phyloP scores from a whole-genome alignment of 2,888 invertebrate genomes.

The Perizoma affinitatum region DNA sequence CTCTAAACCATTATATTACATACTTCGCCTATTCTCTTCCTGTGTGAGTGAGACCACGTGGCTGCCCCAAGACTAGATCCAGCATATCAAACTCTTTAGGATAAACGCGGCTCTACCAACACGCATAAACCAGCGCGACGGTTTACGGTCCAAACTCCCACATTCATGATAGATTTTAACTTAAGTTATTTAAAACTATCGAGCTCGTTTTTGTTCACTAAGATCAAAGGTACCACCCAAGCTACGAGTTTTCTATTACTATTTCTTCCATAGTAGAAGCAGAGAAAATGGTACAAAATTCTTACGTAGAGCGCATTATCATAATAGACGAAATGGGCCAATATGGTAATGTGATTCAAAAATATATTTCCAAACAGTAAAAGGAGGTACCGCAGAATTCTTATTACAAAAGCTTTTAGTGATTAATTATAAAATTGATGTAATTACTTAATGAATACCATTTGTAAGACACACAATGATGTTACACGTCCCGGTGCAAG shows the following conservation, averaged over 20 bases:
- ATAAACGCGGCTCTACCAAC: no score
- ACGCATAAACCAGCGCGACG: no score
- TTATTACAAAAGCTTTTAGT: slow-evolving; percentile 29
- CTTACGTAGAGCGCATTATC: slow-evolving; percentile 51
- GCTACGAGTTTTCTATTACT: slow-evolving; percentile 26
- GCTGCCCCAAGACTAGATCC: no score
- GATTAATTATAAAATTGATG: slow-evolving; percentile 27
- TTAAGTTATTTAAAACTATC: no score
- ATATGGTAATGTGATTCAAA: slow-evolving; percentile 46
- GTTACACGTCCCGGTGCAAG: slow-evolving; percentile 39
- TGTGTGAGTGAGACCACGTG: no score
- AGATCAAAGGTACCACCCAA: slow-evolving; percentile 1
- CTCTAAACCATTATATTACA: no score
- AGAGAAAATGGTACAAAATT: slow-evolving; percentile 49
- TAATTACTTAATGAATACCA: slow-evolving; percentile 29
- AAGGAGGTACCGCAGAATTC: background rate
- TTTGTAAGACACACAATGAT: slow-evolving; percentile 22
- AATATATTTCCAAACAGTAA: slow-evolving; percentile 24
- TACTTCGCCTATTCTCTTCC: no score
- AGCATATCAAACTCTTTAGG: no score
- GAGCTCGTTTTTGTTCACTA: no score
- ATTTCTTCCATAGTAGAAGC: slow-evolving; percentile 53
- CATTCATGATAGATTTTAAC: no score
- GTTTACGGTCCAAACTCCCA: no score
- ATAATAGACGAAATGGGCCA: slow-evolving; percentile 43